phyloP scores from a whole-genome alignment of 2,888 invertebrate species.

The Endotricha flammealis region DNA sequence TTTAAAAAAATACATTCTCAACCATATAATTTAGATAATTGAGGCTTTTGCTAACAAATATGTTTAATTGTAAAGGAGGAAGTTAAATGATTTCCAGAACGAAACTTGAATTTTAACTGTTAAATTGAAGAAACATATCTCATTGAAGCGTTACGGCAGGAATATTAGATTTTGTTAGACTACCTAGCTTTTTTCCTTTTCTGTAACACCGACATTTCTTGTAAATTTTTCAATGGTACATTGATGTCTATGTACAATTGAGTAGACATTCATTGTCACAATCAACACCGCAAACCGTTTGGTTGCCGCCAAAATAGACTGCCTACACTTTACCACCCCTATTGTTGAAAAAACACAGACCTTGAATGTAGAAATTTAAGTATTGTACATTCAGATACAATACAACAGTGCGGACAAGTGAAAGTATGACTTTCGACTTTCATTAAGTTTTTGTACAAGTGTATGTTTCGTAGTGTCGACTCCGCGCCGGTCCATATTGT shows the following conservation, averaged over 20 bases:
- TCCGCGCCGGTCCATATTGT: slow-evolving; percentile 66
- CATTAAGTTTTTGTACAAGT: slow-evolving; percentile 73
- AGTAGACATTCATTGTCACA: background rate
- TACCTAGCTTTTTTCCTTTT: no score
- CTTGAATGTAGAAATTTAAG: slow-evolving; percentile 23
- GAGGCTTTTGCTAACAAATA: slow-evolving; percentile 16
- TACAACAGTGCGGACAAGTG: slow-evolving; percentile 68
- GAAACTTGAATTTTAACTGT: background rate
- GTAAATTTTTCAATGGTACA: no score
- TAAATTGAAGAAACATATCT: no score
- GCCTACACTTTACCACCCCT: slow-evolving; percentile 15
- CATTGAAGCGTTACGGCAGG: no score
- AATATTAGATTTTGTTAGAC: no score
- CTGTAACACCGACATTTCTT: no score
- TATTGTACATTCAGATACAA: slow-evolving; percentile 60
- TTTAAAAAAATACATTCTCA: slow-evolving; percentile 18
- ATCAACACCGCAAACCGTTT: background rate
- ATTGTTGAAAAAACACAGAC: slow-evolving; percentile 20
- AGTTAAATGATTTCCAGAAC: slow-evolving; percentile 7
- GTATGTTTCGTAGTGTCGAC: slow-evolving; percentile 60
- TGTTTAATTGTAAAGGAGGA: slow-evolving; percentile 11
- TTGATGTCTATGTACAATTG: no score
- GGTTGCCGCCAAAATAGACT: background rate
- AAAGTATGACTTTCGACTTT: slow-evolving; percentile 77
- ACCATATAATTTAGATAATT: slow-evolving; percentile 21